Evolutionary conservation across 2,888 invertebrate species (phyloP), one percentile per base, ranked within the genome.

Genomic region (Parochlus steinenii): DNA sequence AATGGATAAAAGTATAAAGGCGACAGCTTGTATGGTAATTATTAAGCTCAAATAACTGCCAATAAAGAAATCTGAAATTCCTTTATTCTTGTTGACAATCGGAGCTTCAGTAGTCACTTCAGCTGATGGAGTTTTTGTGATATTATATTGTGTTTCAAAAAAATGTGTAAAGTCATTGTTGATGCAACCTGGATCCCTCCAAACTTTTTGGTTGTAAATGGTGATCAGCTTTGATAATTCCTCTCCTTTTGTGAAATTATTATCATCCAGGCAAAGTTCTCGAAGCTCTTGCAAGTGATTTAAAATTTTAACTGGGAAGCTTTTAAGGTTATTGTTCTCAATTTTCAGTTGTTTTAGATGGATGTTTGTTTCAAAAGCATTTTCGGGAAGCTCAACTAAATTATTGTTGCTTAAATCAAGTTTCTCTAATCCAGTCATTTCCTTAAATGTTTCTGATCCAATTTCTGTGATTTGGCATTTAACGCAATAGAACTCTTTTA

Each of bases 21-120:
- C 29, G 17, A 23, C 15, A 6, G 29, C 36, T 18, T 36, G 36
- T 3, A 36, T 8, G 24, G 24, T 24, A 19, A 36, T 16, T 16
- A 36, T 36, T 12, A 24, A 8, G 7, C 24, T 23, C 6, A 36
- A 10, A 19, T 36, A 36, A 12, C 36, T 36, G n/a, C 36, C 36
- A 10, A 36, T 29, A 20, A 36, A 36, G 19, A 36, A 36, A 10
- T 36, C 16, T 8, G 36, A 36, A 11, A 36, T 28, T 15, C 36
- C 36, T 12, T 29, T n/a, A n/a, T 29, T 15, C 11, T 12, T 22
- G 26, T 16, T 29, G 16, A 30, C 30, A 14, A 12, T 18, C 7
- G 36, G 16, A 17, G 17, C 15, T 7, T 19, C 24, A 6, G 12
- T 12, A 15, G n/a, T 10, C 7, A 14, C 31, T 14, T 7, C 8